Conservation (phyloP, 2,888 invertebrate genomes). For the Sericinus montela region DNA sequence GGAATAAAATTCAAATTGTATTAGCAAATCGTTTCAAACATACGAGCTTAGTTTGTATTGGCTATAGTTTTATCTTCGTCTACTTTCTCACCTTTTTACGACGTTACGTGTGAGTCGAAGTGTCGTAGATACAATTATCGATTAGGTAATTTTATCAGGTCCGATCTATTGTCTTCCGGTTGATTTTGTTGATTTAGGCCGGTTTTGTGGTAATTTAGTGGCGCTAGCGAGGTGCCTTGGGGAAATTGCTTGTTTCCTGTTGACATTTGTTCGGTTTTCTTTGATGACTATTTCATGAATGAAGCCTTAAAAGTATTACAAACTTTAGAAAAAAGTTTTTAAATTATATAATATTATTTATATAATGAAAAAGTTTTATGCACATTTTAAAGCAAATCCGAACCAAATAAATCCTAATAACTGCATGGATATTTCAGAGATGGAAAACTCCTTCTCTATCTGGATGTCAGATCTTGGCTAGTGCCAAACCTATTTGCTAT, state of each 20-base stretch:
- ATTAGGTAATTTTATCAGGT: slow-evolving; percentile 74
- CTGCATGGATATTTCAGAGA: too few relatives aligned
- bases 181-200: slow-evolving; percentile 69
- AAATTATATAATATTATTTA: too few relatives aligned
- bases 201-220: slow-evolving; percentile 53
- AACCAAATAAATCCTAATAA: too few relatives aligned
- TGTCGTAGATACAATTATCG: slow-evolving; percentile 79
- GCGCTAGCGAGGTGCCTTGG: slow-evolving; percentile 38
- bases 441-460: too few relatives aligned
- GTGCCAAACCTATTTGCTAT: too few relatives aligned
- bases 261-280: slow-evolving; percentile 25
- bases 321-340: too few relatives aligned
- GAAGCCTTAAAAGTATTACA: too few relatives aligned
- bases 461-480: too few relatives aligned
- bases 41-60: slow-evolving; percentile 30
- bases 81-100: slow-evolving; percentile 79
- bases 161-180: slow-evolving; percentile 77
- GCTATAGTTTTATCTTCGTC: slow-evolving; percentile 68
- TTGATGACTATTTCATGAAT: slow-evolving; percentile 5
- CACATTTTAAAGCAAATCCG: too few relatives aligned
- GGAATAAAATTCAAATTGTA: slow-evolving; percentile 19
- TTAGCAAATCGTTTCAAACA: slow-evolving; percentile 3
- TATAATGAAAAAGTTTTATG: too few relatives aligned
- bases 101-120: slow-evolving; percentile 70
- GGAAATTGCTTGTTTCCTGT: slow-evolving; percentile 46